phyloP scores from a whole-genome alignment of 2,888 invertebrate species.

The Athetis lepigone region DNA sequence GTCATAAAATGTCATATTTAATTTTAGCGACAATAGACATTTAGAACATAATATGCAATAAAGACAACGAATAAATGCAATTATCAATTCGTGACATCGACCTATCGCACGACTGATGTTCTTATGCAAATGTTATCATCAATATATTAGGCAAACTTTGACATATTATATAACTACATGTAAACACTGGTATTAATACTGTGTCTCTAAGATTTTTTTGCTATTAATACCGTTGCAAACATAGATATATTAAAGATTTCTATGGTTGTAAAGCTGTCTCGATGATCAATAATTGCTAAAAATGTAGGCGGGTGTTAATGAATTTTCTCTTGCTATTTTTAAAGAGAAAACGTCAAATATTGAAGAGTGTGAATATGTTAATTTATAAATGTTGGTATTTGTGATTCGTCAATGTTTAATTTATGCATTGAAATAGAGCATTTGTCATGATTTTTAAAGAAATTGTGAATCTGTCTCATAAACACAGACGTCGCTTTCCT shows the following conservation, averaged over 20 bases:
- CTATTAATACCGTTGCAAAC: constrained; percentile 4
- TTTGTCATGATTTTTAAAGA: too few species aligned
- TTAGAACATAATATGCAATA: constrained; percentile 14
- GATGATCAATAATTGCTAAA: background rate
- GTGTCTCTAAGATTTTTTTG: constrained; percentile 1
- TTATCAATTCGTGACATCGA: constrained; percentile 42
- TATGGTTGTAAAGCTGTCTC: background rate
- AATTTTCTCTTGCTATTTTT: constrained; percentile 7
- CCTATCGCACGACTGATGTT: constrained; percentile 52
- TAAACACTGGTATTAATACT: constrained; percentile 7
- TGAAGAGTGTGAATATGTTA: background rate
- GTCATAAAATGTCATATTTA: background rate
- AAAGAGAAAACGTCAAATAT: constrained; percentile 18
- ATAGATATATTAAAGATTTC: too few species aligned
- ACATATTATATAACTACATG: constrained; percentile 66
- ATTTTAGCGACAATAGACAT: constrained; percentile 22
- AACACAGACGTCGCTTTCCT: too few species aligned
- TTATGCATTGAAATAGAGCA: too few species aligned
- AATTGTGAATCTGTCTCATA: too few species aligned
- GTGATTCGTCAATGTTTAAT: background rate
- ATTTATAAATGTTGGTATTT: background rate
- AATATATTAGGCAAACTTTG: constrained; percentile 67
- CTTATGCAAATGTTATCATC: constrained; percentile 62
- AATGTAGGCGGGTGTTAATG: background rate
- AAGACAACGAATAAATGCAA: constrained; percentile 33